Base-by-base conservation (phyloP, 1,140 invertebrate species). In the Pectinophora gossypiella region DNA sequence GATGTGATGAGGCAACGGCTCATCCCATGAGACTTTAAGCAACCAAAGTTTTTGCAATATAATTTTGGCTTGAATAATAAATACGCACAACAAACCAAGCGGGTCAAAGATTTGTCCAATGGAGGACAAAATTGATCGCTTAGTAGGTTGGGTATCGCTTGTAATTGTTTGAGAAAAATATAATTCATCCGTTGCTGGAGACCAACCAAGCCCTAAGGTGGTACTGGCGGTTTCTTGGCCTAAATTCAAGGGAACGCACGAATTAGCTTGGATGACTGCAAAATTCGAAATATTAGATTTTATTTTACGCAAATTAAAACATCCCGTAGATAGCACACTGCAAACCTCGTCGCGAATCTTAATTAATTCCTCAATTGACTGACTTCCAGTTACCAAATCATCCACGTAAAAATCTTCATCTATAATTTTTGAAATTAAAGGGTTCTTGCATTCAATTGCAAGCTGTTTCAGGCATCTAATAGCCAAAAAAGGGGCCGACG, bases 11-110 rank as follows among this genome's bases (percentile, higher is more conserved):
- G 72, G 62, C 13, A 85, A 47, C 15, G 48, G 40, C 35, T 76
- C n/a, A n/a, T n/a, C n/a, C n/a, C n/a, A n/a, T n/a, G n/a, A n/a
- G n/a, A n/a, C n/a, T n/a, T n/a, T n/a, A 72, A 19, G 19, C 43
- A 60, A 22, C 78, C 83, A 85, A 12, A 87, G 19, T 45, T 68
- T 45, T 71, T 89, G 86, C 13, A 89, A 44, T 7, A 88, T 58
- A 4, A 80, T 65, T 64, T 89, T 89, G 12, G 64, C 66, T 15
- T 46, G 48, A 10, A 82, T 59, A n/a, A 72, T 61, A 1, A 78
- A 42, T 19, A 86, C 79, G 19, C 61, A 54, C 7, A 86, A 19
- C 12, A 84, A 58, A 19, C 83, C 84, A 6, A 84, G 54, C 19
- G 86, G 85, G 58, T 89, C 87, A 54, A 74, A 89, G 10, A 72